Percentiles rank a stretch among this genome's conserved stretches.
These are phyloP conservation scores for Notocelia uddmanniana DNA, from an alignment of 2,888 invertebrate genomes.

Conservation along the genomic window DNA sequence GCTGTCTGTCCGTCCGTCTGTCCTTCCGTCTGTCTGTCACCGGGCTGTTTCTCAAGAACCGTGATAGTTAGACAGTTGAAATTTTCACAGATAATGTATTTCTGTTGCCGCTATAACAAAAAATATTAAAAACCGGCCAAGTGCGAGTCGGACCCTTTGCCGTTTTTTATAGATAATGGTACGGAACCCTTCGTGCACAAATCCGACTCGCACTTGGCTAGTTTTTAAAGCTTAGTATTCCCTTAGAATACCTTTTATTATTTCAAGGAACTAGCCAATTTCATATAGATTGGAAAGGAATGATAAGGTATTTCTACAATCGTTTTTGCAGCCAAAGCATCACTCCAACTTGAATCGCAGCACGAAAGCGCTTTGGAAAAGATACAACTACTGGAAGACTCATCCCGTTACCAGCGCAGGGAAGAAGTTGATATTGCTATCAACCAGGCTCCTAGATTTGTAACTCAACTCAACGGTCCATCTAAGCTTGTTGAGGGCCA, in stretches of 20 bases:
- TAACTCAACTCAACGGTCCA: constrained; percentile 94
- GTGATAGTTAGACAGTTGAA: too few species aligned
- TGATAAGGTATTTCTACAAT: background rate
- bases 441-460: constrained; percentile 94
- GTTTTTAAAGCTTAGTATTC: too few species aligned
- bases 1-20: too few species aligned
- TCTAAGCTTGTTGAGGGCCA: constrained; percentile 94
- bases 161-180: too few species aligned
- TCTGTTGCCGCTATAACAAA: too few species aligned
- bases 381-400: constrained; percentile 94
- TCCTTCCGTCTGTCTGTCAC: too few species aligned
- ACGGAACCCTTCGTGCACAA: too few species aligned
- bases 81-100: too few species aligned
- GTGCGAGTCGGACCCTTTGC: too few species aligned
- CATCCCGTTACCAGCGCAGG: constrained; percentile 91
- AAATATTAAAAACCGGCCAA: too few species aligned
- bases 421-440: constrained; percentile 93
- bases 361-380: constrained; percentile 95
- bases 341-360: constrained; percentile 94
- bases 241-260: background rate
- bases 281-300: background rate
- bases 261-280: background rate
- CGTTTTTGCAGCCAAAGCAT: constrained; percentile 90
- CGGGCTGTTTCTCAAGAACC: too few species aligned
- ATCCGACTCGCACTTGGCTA: too few species aligned